Base-by-base conservation (phyloP, 2,797 vertebrate species). In the Poeciliopsis gracilis region DNA sequence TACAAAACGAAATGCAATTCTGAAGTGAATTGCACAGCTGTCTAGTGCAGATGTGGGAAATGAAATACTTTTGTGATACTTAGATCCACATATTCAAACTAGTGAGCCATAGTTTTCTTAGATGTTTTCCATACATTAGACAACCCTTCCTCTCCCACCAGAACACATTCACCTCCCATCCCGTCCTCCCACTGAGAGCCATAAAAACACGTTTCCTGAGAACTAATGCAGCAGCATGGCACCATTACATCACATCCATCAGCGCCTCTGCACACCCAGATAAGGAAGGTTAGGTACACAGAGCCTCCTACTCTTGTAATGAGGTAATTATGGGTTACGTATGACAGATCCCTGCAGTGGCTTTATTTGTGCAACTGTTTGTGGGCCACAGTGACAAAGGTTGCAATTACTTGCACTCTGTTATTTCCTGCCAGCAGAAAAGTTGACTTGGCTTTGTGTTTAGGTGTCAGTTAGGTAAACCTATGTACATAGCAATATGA, bases 311-410 rank as follows among this genome's bases (percentile, higher is more conserved):
- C 79, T 81, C 72, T 0, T 71, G 46, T 86, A 88, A 88, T 90
- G 90, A 83, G 82, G 77, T 91, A 81, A 86, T 92, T 91, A 92
- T 20, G 78, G 85, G 73, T 53, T 41, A 36, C 23, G 3, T 77
- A 75, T 80, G 84, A 89, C 76, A 73, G 80, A 55, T 75, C 82
- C 73, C 82, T 74, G 79, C 28, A 43, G 47, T 69, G 12, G 53
- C 43, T 70, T 73, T 66, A 66, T 66, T 66, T 66, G 63, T 66
- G 63, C 63, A 23, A 66, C 63, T 66, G 63, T 41, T 66, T 20
- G 63, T 38, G 33, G 63, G 18, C 63, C 36, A 11, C 16, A 66
- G 33, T 38, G 63, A 66, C 63, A 66, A 66, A 66, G 63, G 63
- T 18, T 66, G 63, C 20, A 66, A 66, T 66, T 66, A 66, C 7